Percentiles rank a stretch among this genome's conserved stretches.
Evolutionary conservation across 2,888 invertebrate species (phyloP).

Genomic region (Meteorus colon): DNA sequence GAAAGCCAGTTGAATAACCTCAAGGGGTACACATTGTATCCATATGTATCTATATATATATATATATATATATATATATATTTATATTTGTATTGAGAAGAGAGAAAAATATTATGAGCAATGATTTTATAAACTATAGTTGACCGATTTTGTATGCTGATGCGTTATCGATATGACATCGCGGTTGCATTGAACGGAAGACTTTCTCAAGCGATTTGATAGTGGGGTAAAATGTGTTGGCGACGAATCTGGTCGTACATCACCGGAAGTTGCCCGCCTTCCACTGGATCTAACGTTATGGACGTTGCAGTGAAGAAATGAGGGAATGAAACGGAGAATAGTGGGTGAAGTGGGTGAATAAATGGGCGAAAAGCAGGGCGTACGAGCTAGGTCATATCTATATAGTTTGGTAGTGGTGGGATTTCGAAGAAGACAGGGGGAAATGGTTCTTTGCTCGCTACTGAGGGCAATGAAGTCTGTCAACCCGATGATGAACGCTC

Average conservation of each 20-base stretch:
- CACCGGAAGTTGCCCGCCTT: constrained; percentile 57
- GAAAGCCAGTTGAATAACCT: constrained; percentile 49
- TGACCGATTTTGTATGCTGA: background rate
- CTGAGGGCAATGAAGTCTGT: constrained; percentile 66
- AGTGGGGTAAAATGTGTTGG: constrained; percentile 63
- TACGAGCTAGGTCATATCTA: background rate
- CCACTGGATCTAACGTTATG: constrained; percentile 56
- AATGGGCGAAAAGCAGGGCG: constrained; percentile 54
- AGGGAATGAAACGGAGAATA: constrained; percentile 39
- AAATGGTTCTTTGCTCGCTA: constrained; percentile 59
- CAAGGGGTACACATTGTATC: constrained; percentile 3
- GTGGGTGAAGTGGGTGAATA: constrained; percentile 31
- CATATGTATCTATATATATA: background rate
- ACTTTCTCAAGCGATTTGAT: constrained; percentile 54
- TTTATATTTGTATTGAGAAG: too few relatives aligned
- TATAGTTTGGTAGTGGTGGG: constrained; percentile 21
- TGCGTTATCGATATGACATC: background rate
- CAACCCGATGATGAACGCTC: constrained; percentile 66
- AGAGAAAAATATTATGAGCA: background rate
- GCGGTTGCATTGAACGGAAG: constrained; percentile 49
- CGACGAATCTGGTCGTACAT: constrained; percentile 62
- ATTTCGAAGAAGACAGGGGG: constrained; percentile 51
- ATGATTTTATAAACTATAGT: background rate
- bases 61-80: background rate
- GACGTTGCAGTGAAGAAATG: constrained; percentile 46